These are phyloP conservation scores for Gasterosteus aculeatus DNA, from an alignment of 2,113 vertebrate species.

Conservation along the genomic window DNA sequence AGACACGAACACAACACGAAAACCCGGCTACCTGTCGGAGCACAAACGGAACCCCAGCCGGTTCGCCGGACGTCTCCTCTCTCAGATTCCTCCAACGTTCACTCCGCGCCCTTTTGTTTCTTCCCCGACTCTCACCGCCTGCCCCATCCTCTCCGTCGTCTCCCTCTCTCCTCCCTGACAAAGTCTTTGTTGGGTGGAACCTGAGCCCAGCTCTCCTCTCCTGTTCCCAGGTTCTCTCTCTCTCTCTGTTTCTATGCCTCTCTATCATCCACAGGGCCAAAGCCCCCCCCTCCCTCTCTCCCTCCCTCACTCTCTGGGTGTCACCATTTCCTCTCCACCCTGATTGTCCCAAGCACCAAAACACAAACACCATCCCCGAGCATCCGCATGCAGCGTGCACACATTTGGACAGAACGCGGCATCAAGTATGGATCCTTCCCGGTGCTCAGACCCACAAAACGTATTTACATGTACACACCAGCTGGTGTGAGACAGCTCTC, in stretches of 20 bases:
- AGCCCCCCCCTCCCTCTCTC: constrained; percentile 39
- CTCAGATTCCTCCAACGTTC: constrained; percentile 36
- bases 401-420: background rate
- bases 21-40: constrained; percentile 57
- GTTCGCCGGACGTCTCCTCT: constrained; percentile 16
- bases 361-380: constrained; percentile 26
- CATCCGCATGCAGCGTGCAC: background rate
- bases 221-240: constrained; percentile 74
- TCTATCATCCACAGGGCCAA: constrained; percentile 53
- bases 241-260: constrained; percentile 47
- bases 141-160: constrained; percentile 29
- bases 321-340: constrained; percentile 77
- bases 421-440: background rate
- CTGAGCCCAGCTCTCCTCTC: constrained; percentile 66
- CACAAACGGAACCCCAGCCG: constrained; percentile 49
- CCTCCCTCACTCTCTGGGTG: constrained; percentile 67
- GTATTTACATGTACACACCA: constrained; percentile 10
- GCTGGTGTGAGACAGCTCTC: constrained; percentile 15
- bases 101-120: constrained; percentile 7
- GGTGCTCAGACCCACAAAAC: background rate
- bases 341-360: constrained; percentile 50
- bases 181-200: constrained; percentile 75
- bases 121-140: constrained; percentile 28
- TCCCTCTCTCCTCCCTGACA: constrained; percentile 46
- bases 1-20: constrained; percentile 15